Conservation (phyloP, 2,888 invertebrate genomes). For the Bhutanitis thaidina region DNA sequence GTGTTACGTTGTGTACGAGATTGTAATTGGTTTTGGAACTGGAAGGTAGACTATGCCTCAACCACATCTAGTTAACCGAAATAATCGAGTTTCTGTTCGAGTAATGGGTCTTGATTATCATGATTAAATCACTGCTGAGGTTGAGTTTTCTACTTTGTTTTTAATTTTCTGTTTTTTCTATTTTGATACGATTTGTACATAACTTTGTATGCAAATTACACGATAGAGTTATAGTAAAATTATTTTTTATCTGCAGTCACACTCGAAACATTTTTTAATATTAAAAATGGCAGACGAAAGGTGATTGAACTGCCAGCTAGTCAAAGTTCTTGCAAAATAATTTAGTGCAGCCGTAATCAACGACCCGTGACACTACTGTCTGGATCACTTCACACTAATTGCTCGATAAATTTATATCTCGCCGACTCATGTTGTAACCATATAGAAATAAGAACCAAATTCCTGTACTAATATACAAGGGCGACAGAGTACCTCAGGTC, state of each 20-base stretch:
- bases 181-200: too few species aligned
- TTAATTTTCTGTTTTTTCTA: too few species aligned
- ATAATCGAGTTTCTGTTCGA: too few species aligned
- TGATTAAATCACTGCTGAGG: too few species aligned
- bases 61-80: too few species aligned
- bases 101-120: too few species aligned
- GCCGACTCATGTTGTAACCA: slow-evolving; percentile 24
- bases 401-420: slow-evolving; percentile 38
- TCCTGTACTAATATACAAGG: slow-evolving; percentile 1
- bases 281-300: not conserved
- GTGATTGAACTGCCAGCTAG: slow-evolving; percentile 9
- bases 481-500: slow-evolving; percentile 36
- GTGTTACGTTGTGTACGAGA: too few species aligned
- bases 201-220: too few species aligned
- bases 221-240: not conserved
- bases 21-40: too few species aligned
- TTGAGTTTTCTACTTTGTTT: too few species aligned
- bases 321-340: slow-evolving; percentile 7
- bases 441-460: slow-evolving; percentile 26
- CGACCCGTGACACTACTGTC: slow-evolving; percentile 54
- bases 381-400: slow-evolving; percentile 51
- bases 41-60: too few species aligned
- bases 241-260: not conserved
- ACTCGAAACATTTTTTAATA: not conserved
- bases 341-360: slow-evolving; percentile 27